Percentiles rank a stretch among this genome's conserved stretches.
phyloP scores from a whole-genome alignment of 2,113 vertebrate species.

The Scartelaos histophorus region DNA sequence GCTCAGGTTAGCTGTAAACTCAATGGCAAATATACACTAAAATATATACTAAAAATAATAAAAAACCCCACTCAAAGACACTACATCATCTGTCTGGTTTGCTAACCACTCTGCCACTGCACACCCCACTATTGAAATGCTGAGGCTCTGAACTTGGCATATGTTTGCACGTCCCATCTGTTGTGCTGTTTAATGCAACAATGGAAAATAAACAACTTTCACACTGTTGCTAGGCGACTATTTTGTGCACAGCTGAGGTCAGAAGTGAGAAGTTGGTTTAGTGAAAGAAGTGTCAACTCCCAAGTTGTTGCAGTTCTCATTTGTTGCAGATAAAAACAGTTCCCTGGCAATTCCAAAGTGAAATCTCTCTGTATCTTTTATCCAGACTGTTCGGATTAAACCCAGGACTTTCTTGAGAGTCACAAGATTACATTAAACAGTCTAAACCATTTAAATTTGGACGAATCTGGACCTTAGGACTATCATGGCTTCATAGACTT shows the following conservation, averaged over 20 bases:
- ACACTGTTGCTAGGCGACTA: constrained; percentile 4
- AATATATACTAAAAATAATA: background rate
- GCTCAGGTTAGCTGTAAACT: background rate
- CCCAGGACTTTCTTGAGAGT: no score
- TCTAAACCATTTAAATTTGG: no score
- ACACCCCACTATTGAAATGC: no score
- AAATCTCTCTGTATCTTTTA: no score
- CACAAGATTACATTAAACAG: no score
- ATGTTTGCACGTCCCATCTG: constrained; percentile 4
- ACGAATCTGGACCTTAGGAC: no score
- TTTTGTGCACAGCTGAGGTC: background rate
- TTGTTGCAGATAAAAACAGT: background rate
- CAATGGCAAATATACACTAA: background rate
- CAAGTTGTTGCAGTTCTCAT: background rate
- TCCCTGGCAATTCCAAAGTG: no score
- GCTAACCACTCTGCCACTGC: background rate
- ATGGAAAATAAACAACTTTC: constrained; percentile 1
- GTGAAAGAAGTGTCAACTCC: background rate
- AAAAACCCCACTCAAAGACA: background rate
- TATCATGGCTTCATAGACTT: no score
- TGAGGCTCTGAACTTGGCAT: background rate
- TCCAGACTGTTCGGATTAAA: no score
- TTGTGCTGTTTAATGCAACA: background rate
- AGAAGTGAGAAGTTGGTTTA: background rate
- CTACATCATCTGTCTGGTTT: background rate